Evolutionary conservation across 2,797 vertebrate genomes (phyloP).

Genomic region (Iguana delicatissima): DNA sequence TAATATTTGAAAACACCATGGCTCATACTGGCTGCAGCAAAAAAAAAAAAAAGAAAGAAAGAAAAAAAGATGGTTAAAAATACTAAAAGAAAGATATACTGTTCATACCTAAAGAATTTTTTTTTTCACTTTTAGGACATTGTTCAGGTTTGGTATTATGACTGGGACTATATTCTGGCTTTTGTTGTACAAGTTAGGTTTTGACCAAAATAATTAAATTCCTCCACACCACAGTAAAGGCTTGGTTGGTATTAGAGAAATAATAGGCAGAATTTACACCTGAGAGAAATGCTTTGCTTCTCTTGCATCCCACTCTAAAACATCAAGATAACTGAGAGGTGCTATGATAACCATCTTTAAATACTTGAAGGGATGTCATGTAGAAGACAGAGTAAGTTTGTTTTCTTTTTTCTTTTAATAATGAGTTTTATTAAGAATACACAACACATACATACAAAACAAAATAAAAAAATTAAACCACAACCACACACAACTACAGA

Average conservation of each 20-base stretch:
- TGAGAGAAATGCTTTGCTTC: neutral
- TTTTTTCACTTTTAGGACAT: neutral
- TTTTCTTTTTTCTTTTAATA: no score
- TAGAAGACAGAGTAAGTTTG: no score
- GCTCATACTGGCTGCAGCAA: neutral
- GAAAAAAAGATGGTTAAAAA: neutral
- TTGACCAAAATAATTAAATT: neutral
- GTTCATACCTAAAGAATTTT: neutral
- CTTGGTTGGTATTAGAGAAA: neutral
- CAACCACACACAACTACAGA: no score
- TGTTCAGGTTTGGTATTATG: neutral
- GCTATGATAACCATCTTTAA: no score
- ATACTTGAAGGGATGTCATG: no score
- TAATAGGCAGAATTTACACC: neutral
- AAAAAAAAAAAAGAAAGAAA: no score
- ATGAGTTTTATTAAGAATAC: no score
- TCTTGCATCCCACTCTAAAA: no score
- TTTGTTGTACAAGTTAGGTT: neutral
- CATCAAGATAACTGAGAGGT: no score
- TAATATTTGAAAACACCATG: neutral
- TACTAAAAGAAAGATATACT: conserved; percentile 30
- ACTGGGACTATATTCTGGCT: neutral
- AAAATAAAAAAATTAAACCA: no score
- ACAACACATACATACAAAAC: no score
- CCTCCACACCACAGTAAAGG: neutral